These are phyloP conservation scores for Sphaeramia orbicularis DNA, from an alignment of 2,797 vertebrate genomes.

Conservation along the genomic window DNA sequence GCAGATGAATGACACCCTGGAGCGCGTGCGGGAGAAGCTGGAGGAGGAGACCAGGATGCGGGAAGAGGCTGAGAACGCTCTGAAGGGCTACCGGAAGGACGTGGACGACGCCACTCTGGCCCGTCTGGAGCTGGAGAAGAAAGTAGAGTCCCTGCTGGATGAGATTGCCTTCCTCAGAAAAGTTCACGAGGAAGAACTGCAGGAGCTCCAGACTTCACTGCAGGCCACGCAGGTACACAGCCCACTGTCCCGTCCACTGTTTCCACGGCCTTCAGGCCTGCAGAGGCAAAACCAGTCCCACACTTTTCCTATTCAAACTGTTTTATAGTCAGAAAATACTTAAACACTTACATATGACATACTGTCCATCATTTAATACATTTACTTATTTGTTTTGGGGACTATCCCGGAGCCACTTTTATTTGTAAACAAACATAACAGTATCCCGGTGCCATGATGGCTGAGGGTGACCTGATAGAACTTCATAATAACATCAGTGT, in stretches of 20 bases:
- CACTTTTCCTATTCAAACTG: slow-evolving; percentile 1
- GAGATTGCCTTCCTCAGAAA: slow-evolving; percentile 89
- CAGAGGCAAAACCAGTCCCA: too few species aligned
- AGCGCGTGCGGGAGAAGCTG: slow-evolving; percentile 82
- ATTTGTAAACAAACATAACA: too few species aligned
- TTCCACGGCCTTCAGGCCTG: background rate
- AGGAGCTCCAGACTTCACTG: slow-evolving; percentile 85
- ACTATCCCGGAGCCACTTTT: too few species aligned
- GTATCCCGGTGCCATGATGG: too few species aligned
- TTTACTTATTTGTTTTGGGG: too few species aligned
- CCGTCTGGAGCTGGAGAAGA: slow-evolving; percentile 89
- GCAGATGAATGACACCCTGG: slow-evolving; percentile 83
- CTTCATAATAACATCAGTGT: too few species aligned
- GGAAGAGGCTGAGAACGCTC: slow-evolving; percentile 85
- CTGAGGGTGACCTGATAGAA: too few species aligned
- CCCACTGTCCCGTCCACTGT: too few species aligned
- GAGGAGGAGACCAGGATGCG: slow-evolving; percentile 83
- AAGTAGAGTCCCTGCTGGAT: slow-evolving; percentile 88
- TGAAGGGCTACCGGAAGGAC: slow-evolving; percentile 86
- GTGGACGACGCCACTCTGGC: slow-evolving; percentile 88
- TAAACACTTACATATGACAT: too few species aligned
- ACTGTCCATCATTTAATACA: too few species aligned
- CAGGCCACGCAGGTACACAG: slow-evolving; percentile 83
- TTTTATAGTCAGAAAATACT: background rate
- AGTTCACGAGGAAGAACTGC: slow-evolving; percentile 89